phyloP scores from a whole-genome alignment of 2,113 vertebrate species.

The Malurus cyaneus region DNA sequence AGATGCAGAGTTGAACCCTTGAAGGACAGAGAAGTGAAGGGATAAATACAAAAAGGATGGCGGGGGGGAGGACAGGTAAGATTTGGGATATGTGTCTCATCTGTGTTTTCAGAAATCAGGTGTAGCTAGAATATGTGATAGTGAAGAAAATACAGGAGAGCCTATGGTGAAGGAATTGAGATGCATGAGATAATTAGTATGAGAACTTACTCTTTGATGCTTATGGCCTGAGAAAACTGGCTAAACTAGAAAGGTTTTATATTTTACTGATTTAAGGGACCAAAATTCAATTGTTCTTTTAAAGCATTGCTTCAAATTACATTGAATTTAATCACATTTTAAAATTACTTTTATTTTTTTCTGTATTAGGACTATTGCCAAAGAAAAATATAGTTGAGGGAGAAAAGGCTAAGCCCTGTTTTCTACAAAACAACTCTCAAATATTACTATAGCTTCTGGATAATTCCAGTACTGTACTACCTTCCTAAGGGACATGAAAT shows the following conservation, averaged over 20 bases:
- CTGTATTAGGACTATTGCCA: background rate
- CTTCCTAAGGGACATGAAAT: background rate
- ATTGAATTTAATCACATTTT: background rate
- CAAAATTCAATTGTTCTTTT: background rate
- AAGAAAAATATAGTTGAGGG: background rate
- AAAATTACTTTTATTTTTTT: background rate
- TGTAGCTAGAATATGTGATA: background rate
- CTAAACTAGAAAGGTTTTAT: background rate
- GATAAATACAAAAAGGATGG: background rate
- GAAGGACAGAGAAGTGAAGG: background rate
- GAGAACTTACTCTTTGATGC: background rate
- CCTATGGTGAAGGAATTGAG: background rate
- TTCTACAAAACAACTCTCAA: background rate
- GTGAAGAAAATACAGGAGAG: background rate
- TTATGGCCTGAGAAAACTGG: background rate
- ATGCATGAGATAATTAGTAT: background rate
- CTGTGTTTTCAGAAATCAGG: background rate
- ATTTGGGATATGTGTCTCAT: background rate
- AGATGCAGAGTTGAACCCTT: background rate
- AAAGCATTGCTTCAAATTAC: background rate
- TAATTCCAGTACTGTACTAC: background rate
- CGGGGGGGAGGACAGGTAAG: background rate
- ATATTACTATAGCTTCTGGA: background rate
- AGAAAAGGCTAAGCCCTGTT: background rate
- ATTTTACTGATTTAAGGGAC: background rate